phyloP scores from a whole-genome alignment of 2,113 vertebrate genomes.

The Rhegmatorhina hoffmannsi region DNA sequence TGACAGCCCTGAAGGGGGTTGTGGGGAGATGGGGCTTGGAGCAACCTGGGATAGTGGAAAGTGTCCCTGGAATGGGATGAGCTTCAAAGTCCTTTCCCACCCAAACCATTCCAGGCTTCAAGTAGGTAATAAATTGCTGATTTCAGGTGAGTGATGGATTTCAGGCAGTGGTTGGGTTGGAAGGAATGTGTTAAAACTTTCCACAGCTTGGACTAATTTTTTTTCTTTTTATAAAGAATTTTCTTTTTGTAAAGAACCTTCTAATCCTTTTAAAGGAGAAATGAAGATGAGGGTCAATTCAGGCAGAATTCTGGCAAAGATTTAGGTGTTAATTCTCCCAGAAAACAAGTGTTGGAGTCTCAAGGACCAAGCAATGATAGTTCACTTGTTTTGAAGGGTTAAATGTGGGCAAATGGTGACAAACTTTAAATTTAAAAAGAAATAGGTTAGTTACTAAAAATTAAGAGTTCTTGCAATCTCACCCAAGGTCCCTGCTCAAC shows the following conservation, averaged over 20 bases:
- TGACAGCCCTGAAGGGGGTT: not conserved
- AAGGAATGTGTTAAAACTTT: not conserved
- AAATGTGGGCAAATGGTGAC: not conserved
- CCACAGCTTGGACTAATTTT: not conserved
- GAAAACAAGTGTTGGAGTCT: not conserved
- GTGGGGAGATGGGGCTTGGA: not conserved
- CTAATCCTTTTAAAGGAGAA: not conserved
- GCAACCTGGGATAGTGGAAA: not conserved
- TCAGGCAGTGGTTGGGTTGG: not conserved
- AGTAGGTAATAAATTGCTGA: not conserved
- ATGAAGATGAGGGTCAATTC: not conserved
- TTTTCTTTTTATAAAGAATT: not conserved
- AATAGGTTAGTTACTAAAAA: not conserved
- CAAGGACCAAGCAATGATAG: rapidly evolving
- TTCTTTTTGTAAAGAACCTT: not conserved
- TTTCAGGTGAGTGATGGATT: not conserved
- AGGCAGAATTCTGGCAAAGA: not conserved
- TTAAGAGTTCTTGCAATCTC: not conserved
- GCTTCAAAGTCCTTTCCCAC: not conserved
- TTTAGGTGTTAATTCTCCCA: not conserved
- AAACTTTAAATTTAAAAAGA: not conserved
- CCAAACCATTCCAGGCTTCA: not conserved
- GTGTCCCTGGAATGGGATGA: not conserved
- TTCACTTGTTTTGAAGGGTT: not conserved
- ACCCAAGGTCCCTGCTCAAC: not conserved